phyloP scores from a whole-genome alignment of 2,888 invertebrate genomes.

The Diplazon laetatorius region DNA sequence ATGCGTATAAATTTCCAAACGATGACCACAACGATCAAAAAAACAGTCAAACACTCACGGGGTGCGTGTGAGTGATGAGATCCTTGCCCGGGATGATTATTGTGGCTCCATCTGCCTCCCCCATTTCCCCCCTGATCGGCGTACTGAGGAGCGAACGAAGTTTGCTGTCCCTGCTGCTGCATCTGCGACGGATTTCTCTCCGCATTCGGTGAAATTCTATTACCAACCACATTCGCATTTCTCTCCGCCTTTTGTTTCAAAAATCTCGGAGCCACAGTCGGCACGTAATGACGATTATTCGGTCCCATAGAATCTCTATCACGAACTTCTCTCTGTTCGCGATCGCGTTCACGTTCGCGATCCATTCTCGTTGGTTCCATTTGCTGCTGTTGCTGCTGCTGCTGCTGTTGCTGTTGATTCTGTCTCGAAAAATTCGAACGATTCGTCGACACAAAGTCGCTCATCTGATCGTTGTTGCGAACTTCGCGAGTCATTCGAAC shows the following conservation, averaged over 20 bases:
- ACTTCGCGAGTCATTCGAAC: constrained; percentile 63
- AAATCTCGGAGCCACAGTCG: constrained; percentile 93
- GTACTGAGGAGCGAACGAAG: constrained; percentile 79
- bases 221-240: constrained; percentile 67
- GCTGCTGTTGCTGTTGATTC: constrained; percentile 47
- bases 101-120: constrained; percentile 76
- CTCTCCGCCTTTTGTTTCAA: constrained; percentile 88
- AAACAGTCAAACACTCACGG: constrained; percentile 42
- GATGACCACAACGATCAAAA: no score
- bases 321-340: constrained; percentile 77
- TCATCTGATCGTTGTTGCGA: no score
- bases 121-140: constrained; percentile 71
- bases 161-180: no score
- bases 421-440: constrained; percentile 70
- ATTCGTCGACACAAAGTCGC: constrained; percentile 67
- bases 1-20: no score
- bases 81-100: constrained; percentile 72
- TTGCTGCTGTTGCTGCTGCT: constrained; percentile 62
- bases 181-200: constrained; percentile 78
- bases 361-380: constrained; percentile 75
- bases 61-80: constrained; percentile 57
- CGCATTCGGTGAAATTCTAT: constrained; percentile 78
- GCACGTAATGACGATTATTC: constrained; percentile 89
- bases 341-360: constrained; percentile 80
- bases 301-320: constrained; percentile 85